phyloP scores from a whole-genome alignment of 2,888 invertebrate species.

The Patella depressa region DNA sequence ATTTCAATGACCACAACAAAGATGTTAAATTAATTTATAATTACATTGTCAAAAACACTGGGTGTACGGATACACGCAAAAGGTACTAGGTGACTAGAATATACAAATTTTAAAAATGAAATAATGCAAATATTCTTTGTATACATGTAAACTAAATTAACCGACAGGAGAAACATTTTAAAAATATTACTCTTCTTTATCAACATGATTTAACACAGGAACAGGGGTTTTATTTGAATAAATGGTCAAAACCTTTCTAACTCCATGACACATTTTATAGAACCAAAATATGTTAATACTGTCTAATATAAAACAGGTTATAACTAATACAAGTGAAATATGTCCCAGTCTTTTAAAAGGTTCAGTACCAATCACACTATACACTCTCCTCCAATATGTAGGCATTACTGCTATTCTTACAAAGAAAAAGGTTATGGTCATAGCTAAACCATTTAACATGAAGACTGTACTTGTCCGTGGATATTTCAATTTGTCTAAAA shows the following conservation, averaged over 20 bases:
- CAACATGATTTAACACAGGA: slow-evolving; percentile 15
- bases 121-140: too few species aligned
- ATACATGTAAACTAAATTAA: too few species aligned
- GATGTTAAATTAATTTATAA: too few species aligned
- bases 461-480: slow-evolving; percentile 54
- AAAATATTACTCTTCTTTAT: slow-evolving; percentile 12
- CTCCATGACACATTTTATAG: slow-evolving; percentile 63
- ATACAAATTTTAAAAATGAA: too few species aligned
- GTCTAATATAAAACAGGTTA: slow-evolving; percentile 65
- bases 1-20: too few species aligned
- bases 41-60: too few species aligned
- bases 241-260: slow-evolving; percentile 51
- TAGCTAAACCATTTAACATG: slow-evolving; percentile 66
- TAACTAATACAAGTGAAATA: slow-evolving; percentile 65
- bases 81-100: too few species aligned
- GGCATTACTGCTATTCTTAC: slow-evolving; percentile 67
- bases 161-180: too few species aligned
- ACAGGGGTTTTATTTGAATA: slow-evolving; percentile 26
- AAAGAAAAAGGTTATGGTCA: slow-evolving; percentile 67
- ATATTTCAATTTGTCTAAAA: slow-evolving; percentile 60
- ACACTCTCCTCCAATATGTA: slow-evolving; percentile 67
- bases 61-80: too few species aligned
- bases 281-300: slow-evolving; percentile 68
- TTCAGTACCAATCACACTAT: slow-evolving; percentile 60
- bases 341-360: slow-evolving; percentile 58